Evolutionary conservation across 2,888 invertebrate species (phyloP).

Genomic region (Nephrotoma flavescens): DNA sequence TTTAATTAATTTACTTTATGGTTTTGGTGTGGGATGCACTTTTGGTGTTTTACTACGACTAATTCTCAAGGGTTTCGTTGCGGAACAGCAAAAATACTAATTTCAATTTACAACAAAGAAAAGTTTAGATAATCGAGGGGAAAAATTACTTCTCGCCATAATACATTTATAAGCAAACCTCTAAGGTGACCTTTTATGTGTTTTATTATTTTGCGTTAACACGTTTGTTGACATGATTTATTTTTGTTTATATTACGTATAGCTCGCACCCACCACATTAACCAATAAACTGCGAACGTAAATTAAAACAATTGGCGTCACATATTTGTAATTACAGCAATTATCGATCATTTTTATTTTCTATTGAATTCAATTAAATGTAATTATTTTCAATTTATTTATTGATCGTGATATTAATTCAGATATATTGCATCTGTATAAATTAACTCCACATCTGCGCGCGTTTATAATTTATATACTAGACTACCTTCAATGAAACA

Average conservation of each 20-base stretch:
- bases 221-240: background rate
- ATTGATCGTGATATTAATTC: background rate
- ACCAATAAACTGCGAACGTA: background rate
- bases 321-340: background rate
- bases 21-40: background rate
- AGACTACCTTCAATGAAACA: background rate
- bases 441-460: background rate
- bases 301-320: background rate
- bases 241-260: background rate
- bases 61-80: background rate
- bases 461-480: background rate
- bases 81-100: background rate
- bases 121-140: background rate
- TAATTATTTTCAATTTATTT: background rate
- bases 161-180: background rate
- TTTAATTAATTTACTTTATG: background rate
- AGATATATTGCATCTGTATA: background rate
- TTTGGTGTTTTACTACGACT: background rate
- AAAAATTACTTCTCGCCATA: background rate
- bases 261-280: background rate
- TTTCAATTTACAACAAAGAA: background rate
- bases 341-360: background rate
- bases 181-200: background rate
- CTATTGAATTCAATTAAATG: background rate
- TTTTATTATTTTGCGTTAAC: background rate